These are phyloP conservation scores for Gymnoscelis rufifasciata DNA, from an alignment of 2,888 invertebrate genomes.

Conservation along the genomic window DNA sequence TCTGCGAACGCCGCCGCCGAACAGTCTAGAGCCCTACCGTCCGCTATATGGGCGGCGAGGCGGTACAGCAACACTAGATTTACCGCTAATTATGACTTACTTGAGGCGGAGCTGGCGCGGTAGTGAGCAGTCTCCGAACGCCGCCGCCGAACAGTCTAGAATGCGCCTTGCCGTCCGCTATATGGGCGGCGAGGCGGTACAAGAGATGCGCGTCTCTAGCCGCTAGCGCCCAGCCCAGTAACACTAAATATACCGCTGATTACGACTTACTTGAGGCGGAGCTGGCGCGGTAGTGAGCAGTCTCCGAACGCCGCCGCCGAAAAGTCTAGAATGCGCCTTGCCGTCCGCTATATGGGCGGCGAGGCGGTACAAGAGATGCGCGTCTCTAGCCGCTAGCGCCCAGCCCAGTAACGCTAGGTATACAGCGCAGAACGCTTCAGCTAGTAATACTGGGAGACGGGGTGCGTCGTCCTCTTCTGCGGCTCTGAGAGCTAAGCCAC, in stretches of 20 bases:
- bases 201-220: slow-evolving; percentile 59
- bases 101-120: slow-evolving; percentile 81
- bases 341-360: slow-evolving; percentile 89
- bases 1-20: slow-evolving; percentile 94
- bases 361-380: slow-evolving; percentile 92
- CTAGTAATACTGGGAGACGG: slow-evolving; percentile 91
- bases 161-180: slow-evolving; percentile 88
- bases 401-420: slow-evolving; percentile 95
- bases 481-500: slow-evolving; percentile 93
- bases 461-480: slow-evolving; percentile 97
- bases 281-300: slow-evolving; percentile 87
- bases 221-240: slow-evolving; percentile 92
- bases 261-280: slow-evolving; percentile 49
- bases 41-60: slow-evolving; percentile 85
- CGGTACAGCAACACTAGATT: too few relatives aligned
- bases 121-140: slow-evolving; percentile 89
- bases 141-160: slow-evolving; percentile 93
- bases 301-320: slow-evolving; percentile 94
- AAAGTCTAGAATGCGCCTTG: slow-evolving; percentile 89
- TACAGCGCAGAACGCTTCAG: slow-evolving; percentile 96
- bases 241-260: background rate
- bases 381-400: slow-evolving; percentile 95
- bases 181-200: slow-evolving; percentile 80
- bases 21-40: slow-evolving; percentile 86
- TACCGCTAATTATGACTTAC: too few relatives aligned